These are phyloP conservation scores for Choreutis nemorana DNA, from an alignment of 2,888 invertebrate species.

Conservation along the genomic window DNA sequence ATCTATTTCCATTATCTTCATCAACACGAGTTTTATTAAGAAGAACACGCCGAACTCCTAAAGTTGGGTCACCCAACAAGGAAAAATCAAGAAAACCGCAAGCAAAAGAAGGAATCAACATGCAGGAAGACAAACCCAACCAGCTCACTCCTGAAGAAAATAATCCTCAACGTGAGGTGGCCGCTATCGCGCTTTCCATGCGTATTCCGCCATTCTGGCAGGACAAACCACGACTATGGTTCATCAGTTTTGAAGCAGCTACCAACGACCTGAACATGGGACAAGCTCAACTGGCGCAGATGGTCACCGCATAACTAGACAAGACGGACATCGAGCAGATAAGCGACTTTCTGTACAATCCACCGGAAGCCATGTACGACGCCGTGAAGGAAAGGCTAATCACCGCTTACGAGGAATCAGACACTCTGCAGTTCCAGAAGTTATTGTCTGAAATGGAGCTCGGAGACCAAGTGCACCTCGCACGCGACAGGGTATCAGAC, in stretches of 20 bases:
- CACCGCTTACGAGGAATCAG: conserved; percentile 8
- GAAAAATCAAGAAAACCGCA: too few relatives aligned
- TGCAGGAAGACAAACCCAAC: too few relatives aligned
- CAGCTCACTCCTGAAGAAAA: too few relatives aligned
- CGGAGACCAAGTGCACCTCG: conserved; percentile 13
- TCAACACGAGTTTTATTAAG: too few relatives aligned
- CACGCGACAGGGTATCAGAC: conserved; percentile 11
- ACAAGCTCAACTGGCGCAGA: conserved; percentile 7
- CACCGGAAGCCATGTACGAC: conserved; percentile 5
- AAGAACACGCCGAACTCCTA: too few relatives aligned
- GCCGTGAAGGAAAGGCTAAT: conserved; percentile 1
- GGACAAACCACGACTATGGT: conserved; percentile 5
- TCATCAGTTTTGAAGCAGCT: conserved; percentile 6
- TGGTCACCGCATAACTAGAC: conserved; percentile 10
- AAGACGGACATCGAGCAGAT: conserved; percentile 12
- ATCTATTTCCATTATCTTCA: too few relatives aligned
- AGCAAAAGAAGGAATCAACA: too few relatives aligned
- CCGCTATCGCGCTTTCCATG: not conserved
- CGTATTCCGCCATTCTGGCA: conserved; percentile 6
- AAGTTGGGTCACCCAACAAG: too few relatives aligned
- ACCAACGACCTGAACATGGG: conserved; percentile 4
- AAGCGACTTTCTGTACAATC: conserved; percentile 10
- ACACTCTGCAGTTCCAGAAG: conserved; percentile 10
- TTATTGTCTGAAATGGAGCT: conserved; percentile 10
- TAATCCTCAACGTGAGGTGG: too few relatives aligned